Evolutionary conservation across 2,797 vertebrate species (phyloP).

Genomic region (Tenualosa thibaudeaui): DNA sequence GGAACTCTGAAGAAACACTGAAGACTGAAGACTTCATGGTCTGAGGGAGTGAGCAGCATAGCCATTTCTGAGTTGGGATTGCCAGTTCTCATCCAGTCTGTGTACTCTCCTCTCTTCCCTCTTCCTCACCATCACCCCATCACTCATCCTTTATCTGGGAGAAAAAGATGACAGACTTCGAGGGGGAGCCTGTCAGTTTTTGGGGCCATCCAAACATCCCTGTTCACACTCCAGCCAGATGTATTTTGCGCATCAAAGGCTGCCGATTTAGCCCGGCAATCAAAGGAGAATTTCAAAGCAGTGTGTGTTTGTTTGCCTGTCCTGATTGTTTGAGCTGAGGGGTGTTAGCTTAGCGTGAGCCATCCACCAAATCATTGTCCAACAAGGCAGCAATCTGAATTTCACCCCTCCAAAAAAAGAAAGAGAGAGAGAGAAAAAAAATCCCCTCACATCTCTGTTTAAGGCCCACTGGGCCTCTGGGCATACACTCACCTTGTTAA

Average conservation of each 20-base stretch:
- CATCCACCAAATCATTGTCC: constrained; percentile 13
- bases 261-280: constrained; percentile 31
- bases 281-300: constrained; percentile 34
- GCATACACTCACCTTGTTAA: background rate
- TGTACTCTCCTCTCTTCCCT: background rate
- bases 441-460: background rate
- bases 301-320: constrained; percentile 18
- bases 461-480: background rate
- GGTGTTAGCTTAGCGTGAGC: constrained; percentile 11
- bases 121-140: background rate
- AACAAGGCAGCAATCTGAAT: constrained; percentile 1
- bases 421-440: background rate
- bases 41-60: background rate
- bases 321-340: background rate
- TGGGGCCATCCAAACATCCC: background rate
- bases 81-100: background rate
- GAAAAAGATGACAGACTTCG: constrained; percentile 6
- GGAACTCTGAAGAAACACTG: background rate
- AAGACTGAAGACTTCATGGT: background rate
- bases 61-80: background rate
- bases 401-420: background rate
- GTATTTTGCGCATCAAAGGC: constrained; percentile 25
- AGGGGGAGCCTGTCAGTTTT: constrained; percentile 8
- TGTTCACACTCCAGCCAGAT: constrained; percentile 14
- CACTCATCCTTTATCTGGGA: background rate